Evolutionary conservation across 2,113 vertebrate species (phyloP), one percentile per base, ranked within the genome.

Genomic region (Toxostoma redivivum): DNA sequence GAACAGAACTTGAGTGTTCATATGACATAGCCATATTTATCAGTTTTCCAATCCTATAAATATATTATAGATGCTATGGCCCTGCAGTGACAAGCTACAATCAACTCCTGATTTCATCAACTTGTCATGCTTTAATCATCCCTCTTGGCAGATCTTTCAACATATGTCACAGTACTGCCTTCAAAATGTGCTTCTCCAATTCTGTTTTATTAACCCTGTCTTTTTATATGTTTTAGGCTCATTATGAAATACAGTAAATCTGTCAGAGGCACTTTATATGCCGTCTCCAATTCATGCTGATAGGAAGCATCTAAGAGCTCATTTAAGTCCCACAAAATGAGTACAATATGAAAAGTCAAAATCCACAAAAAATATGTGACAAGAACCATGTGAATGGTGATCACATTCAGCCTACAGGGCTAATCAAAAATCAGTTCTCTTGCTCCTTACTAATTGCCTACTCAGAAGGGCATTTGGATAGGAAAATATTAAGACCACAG

Each of bases 141-240:
- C 88, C 57, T 96, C 87, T 97, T 97, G 88, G 92, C 87, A 96
- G 84, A 89, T 83, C 42, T 83, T 96, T 96, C 86, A 95, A 93
- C 76, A 86, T 93, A 91, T 92, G 81, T 79, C 81, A 69, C 76
- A 67, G 67, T 64, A 70, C n/a, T 71, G 56, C 91, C 74, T 95
- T 96, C 87, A 93, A 93, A 93, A 76, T 61, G 56, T 48, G 65
- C 44, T 48, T 60, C 67, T 76, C 65, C 72, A 77, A 81, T 91
- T 86, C 69, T 90, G 64, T 86, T 96, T 96, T 96, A 96, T 97
- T 94, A 90, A 96, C 87, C 69, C 78, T 79, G 92, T 67, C 91
- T 96, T 97, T 96, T 97, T 97, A 96, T 94, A 95, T 92, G 90
- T 92, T 97, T 95, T 94, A 53, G 50, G 35, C 33, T 95, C 94